These are phyloP conservation scores for Podiceps cristatus DNA, from an alignment of 2,113 vertebrate genomes.

Conservation along the genomic window DNA sequence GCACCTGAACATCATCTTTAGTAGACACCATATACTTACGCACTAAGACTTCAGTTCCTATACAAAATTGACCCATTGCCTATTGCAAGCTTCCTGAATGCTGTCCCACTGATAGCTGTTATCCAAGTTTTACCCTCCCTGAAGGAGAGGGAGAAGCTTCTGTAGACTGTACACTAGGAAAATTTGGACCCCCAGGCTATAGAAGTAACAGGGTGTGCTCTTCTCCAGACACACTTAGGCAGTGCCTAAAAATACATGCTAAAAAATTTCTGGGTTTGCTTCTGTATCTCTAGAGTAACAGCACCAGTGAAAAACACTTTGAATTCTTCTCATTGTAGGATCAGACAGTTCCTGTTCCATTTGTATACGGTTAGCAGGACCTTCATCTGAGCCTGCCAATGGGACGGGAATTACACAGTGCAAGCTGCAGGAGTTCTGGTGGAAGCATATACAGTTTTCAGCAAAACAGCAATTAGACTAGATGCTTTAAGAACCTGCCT, in stretches of 20 bases:
- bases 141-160: neutral
- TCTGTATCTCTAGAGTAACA: neutral
- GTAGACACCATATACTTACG: neutral
- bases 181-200: neutral
- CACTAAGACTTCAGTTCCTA: neutral
- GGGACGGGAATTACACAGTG: neutral
- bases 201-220: neutral
- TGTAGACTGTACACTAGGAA: neutral
- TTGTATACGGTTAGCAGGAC: neutral
- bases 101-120: neutral
- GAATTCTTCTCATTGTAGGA: neutral
- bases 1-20: neutral
- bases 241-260: neutral
- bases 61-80: neutral
- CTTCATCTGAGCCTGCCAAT: neutral
- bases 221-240: neutral
- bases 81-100: neutral
- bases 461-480: neutral
- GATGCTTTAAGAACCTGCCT: neutral
- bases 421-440: neutral
- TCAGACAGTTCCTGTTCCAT: neutral
- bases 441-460: neutral
- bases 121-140: neutral
- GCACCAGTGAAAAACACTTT: neutral
- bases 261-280: neutral